These are phyloP conservation scores for Sapajus apella DNA, from an alignment of 2,113 vertebrate genomes.

Conservation along the genomic window DNA sequence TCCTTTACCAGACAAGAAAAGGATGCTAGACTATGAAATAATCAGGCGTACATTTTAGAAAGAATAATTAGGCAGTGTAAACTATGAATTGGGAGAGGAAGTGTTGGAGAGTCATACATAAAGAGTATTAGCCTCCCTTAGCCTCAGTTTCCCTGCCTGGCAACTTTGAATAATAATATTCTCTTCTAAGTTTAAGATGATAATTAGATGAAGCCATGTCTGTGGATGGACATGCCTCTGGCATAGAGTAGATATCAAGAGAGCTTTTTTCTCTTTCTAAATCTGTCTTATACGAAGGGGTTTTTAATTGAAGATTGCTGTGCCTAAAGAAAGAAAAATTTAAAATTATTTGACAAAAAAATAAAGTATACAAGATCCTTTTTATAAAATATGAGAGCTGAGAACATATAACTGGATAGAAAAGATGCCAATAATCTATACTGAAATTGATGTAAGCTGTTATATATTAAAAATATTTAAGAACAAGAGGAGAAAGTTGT, in stretches of 20 bases:
- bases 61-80: not conserved
- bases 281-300: not conserved
- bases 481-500: not conserved
- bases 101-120: too few relatives aligned
- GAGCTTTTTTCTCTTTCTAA: not conserved
- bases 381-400: not conserved
- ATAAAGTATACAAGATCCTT: not conserved
- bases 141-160: not conserved
- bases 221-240: too few relatives aligned
- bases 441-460: slow-evolving; percentile 51
- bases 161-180: not conserved
- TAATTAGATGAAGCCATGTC: not conserved
- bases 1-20: not conserved
- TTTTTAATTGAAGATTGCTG: not conserved
- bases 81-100: not conserved
- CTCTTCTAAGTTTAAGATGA: not conserved
- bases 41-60: not conserved
- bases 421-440: not conserved
- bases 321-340: not conserved
- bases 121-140: not conserved
- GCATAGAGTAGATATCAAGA: not conserved
- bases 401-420: not conserved
- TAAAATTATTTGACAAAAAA: not conserved
- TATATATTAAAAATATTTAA: slow-evolving; percentile 29
- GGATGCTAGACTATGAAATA: not conserved